These are phyloP conservation scores for Pomacea canaliculata DNA, from an alignment of 2,888 invertebrate species.

Conservation along the genomic window DNA sequence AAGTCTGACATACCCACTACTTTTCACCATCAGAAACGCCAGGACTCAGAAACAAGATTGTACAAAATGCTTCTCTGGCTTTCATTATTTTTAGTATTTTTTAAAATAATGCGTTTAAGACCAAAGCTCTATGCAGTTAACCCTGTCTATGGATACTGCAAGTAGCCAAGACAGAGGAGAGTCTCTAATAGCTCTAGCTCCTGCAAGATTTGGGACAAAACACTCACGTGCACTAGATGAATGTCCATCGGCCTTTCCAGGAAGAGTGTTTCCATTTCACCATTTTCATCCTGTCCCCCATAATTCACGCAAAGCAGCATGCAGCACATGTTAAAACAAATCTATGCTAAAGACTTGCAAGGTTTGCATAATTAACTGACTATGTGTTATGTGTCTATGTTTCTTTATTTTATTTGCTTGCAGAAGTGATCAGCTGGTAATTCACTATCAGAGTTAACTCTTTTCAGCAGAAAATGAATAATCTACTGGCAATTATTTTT, in stretches of 20 bases:
- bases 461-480: too few species aligned
- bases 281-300: slow-evolving; percentile 54
- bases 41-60: too few species aligned
- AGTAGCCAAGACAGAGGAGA: too few species aligned
- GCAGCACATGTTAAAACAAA: slow-evolving; percentile 6
- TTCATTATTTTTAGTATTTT: too few species aligned
- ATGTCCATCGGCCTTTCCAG: slow-evolving; percentile 56
- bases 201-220: neutral
- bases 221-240: slow-evolving; percentile 58
- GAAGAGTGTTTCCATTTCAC: slow-evolving; percentile 59
- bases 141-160: too few species aligned
- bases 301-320: neutral
- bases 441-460: neutral
- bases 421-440: neutral
- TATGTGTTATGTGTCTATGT: too few species aligned
- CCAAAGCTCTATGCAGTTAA: too few species aligned
- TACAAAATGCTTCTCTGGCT: too few species aligned
- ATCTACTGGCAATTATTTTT: too few species aligned
- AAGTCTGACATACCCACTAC: too few species aligned
- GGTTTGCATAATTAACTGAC: neutral
- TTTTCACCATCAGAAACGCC: too few species aligned
- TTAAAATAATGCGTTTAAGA: too few species aligned
- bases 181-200: neutral
- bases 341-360: neutral
- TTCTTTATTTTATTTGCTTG: neutral